Evolutionary conservation across 1,140 invertebrate species (phyloP).

Genomic region (Paraescarpia echinospica): DNA sequence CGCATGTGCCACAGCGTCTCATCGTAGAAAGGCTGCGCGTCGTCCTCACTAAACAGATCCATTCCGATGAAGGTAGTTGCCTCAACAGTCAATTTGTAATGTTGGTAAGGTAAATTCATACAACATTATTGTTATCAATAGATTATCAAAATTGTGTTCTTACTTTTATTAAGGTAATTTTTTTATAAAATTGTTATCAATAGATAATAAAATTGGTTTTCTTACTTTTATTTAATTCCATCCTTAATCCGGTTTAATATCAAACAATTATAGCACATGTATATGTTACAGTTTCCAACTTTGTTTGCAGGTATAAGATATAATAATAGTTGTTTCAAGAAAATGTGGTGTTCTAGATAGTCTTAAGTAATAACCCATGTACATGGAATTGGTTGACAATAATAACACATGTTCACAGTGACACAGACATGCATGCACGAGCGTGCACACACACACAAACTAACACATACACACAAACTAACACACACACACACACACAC

Average conservation of each 20-base stretch:
- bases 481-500: too few relatives aligned
- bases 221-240: neutral
- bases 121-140: neutral
- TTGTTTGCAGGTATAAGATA: neutral
- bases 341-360: neutral
- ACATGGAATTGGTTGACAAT: neutral
- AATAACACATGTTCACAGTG: neutral
- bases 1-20: constrained; percentile 30
- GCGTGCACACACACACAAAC: too few relatives aligned
- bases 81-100: neutral
- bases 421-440: neutral
- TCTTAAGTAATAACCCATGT: neutral
- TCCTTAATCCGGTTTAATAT: neutral
- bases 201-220: neutral
- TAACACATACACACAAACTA: too few relatives aligned
- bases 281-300: neutral
- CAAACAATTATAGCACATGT: neutral
- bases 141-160: neutral
- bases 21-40: constrained; percentile 29
- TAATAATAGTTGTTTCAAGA: neutral
- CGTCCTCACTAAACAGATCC: constrained; percentile 1
- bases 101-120: neutral
- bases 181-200: neutral
- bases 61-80: neutral
- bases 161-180: neutral